Conservation (phyloP, 2,797 vertebrate species). For the Buphagus erythrorhynchus region DNA sequence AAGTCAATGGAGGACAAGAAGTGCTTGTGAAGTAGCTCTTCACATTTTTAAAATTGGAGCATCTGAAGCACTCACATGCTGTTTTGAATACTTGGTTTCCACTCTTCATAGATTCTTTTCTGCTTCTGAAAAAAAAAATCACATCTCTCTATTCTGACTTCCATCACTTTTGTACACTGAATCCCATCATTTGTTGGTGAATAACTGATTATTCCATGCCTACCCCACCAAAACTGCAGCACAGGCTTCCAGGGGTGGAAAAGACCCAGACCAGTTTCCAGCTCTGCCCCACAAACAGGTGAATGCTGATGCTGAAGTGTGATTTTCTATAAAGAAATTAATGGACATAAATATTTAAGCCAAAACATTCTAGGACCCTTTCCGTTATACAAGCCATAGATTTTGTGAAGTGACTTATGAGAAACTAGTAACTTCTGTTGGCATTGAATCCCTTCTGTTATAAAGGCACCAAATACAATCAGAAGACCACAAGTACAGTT, state of each 20-base stretch:
- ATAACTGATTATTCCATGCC: neutral
- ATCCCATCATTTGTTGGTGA: neutral
- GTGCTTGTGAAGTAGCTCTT: constrained; percentile 7
- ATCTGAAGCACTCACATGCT: neutral
- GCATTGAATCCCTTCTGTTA: neutral
- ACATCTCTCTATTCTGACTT: neutral
- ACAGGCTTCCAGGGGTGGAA: neutral
- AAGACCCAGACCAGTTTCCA: neutral
- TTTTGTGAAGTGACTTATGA: neutral
- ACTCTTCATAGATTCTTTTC: neutral
- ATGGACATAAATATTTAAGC: neutral
- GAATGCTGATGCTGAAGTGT: neutral
- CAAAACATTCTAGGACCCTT: neutral
- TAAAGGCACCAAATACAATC: neutral
- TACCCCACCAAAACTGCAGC: neutral
- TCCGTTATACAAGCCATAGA: neutral
- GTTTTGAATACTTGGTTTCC: neutral
- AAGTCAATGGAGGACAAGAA: neutral
- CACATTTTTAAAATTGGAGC: neutral
- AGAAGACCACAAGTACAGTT: neutral
- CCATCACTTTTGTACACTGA: neutral
- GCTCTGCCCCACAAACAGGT: neutral
- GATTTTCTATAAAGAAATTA: neutral
- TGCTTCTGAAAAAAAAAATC: neutral
- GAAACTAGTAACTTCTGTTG: neutral